Evolutionary conservation across 2,113 vertebrate species (phyloP).

Genomic region (Miniopterus natalensis): DNA sequence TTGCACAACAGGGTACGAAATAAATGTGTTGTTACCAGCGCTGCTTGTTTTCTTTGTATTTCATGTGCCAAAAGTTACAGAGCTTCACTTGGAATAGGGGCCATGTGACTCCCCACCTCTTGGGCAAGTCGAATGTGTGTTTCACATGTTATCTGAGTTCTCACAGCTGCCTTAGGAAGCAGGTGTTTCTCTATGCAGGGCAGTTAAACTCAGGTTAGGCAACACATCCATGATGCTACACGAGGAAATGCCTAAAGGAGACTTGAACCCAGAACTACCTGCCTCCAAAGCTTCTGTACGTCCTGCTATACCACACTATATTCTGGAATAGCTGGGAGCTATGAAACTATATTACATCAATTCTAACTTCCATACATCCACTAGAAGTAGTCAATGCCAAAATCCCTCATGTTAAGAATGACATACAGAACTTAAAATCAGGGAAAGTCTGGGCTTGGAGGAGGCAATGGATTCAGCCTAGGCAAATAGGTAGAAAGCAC

Average conservation of each 20-base stretch:
- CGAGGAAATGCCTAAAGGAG: background rate
- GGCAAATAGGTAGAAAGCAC: background rate
- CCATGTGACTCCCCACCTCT: background rate
- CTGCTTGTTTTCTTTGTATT: slow-evolving; percentile 78
- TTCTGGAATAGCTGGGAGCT: background rate
- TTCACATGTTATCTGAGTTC: too few relatives aligned
- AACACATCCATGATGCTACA: background rate
- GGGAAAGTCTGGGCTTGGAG: background rate
- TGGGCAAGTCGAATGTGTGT: background rate
- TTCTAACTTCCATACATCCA: background rate
- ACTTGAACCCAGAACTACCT: background rate
- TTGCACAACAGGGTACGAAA: slow-evolving; percentile 79
- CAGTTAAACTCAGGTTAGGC: background rate
- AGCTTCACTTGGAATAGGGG: background rate
- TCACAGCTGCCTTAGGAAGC: background rate
- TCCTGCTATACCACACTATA: fast-evolving
- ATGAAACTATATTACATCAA: background rate
- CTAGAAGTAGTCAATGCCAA: background rate
- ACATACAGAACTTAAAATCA: background rate
- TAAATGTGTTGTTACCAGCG: slow-evolving; percentile 82
- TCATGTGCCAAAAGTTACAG: slow-evolving; percentile 34
- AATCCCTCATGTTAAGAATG: background rate
- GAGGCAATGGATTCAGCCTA: background rate
- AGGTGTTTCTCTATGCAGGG: background rate
- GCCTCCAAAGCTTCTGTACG: background rate